Conservation (phyloP, 2,113 vertebrate genomes). For the Sebastes schlegelii region DNA sequence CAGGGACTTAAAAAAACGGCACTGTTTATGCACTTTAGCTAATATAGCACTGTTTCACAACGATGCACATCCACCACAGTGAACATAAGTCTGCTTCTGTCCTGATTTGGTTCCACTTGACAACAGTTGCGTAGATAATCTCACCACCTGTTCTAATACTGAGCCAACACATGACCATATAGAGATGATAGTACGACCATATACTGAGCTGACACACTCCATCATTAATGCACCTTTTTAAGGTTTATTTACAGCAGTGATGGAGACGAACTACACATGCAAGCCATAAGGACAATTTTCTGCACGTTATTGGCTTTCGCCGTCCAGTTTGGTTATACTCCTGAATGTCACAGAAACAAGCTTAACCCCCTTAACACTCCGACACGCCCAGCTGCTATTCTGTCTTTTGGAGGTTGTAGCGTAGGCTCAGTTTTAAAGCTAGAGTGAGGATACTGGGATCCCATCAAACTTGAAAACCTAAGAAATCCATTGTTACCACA, state of each 20-base stretch:
- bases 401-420: too few relatives aligned
- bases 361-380: too few relatives aligned
- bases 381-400: too few relatives aligned
- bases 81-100: not conserved
- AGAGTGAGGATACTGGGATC: too few relatives aligned
- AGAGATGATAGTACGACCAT: constrained; percentile 2
- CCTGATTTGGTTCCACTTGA: constrained; percentile 19
- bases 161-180: not conserved
- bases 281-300: not conserved
- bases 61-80: not conserved
- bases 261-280: not conserved
- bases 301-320: not conserved
- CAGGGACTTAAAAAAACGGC: not conserved
- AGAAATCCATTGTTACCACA: too few relatives aligned
- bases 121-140: constrained; percentile 31
- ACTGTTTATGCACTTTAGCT: not conserved
- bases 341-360: too few relatives aligned
- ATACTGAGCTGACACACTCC: not conserved
- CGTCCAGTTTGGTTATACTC: not conserved
- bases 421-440: too few relatives aligned
- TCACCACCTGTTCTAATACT: constrained; percentile 18
- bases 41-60: not conserved
- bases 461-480: too few relatives aligned
- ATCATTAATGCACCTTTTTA: not conserved
- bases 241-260: not conserved